Evolutionary conservation across 2,113 vertebrate species (phyloP).

Genomic region (Anseranas semipalmata): DNA sequence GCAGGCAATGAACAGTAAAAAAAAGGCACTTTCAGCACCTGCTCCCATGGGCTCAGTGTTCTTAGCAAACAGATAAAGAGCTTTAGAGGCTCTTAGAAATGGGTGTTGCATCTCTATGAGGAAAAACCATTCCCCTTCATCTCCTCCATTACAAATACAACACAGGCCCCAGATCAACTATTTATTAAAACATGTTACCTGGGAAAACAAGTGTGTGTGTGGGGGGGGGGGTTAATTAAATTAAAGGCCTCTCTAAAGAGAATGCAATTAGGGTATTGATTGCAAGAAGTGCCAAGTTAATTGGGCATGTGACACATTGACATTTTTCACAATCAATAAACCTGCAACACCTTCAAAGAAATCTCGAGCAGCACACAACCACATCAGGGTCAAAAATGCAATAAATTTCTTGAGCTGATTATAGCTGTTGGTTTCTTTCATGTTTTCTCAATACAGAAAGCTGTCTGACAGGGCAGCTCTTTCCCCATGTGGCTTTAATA

Average conservation of each 20-base stretch:
- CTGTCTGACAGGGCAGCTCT: slow-evolving; percentile 54
- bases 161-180: background rate
- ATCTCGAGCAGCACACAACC: background rate
- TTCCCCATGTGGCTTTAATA: slow-evolving; percentile 56
- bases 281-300: slow-evolving; percentile 66
- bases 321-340: slow-evolving; percentile 70
- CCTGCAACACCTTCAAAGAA: slow-evolving; percentile 66
- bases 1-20: background rate
- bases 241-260: slow-evolving; percentile 67
- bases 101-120: background rate
- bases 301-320: slow-evolving; percentile 70
- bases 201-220: background rate
- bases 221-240: slow-evolving; percentile 65
- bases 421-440: slow-evolving; percentile 65
- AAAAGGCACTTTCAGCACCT: background rate
- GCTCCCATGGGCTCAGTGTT: background rate
- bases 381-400: slow-evolving; percentile 58
- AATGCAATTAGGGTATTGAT: slow-evolving; percentile 72
- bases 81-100: background rate
- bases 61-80: background rate
- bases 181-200: slow-evolving; percentile 47
- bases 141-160: background rate
- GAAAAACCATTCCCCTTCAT: background rate
- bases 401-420: slow-evolving; percentile 64
- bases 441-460: slow-evolving; percentile 55